These are phyloP conservation scores for Stegostoma tigrinum DNA, from an alignment of 2,113 vertebrate species.

Conservation along the genomic window DNA sequence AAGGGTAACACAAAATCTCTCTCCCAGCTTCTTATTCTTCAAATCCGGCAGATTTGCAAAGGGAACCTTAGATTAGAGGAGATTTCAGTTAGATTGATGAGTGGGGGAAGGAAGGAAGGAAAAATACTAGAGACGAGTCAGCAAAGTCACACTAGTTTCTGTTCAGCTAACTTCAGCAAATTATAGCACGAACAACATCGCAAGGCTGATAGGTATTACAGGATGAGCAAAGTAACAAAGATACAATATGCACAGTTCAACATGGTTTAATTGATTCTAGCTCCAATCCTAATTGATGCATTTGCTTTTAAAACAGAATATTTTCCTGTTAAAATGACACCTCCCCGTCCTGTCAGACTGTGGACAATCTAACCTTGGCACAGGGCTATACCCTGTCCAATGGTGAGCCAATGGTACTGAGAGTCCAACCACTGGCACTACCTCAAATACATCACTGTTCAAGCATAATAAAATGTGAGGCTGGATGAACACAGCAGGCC, in stretches of 20 bases:
- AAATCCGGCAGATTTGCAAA: slow-evolving; percentile 1
- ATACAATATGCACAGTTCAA: neutral
- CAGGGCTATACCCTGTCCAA: too few relatives aligned
- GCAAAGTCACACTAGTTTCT: neutral
- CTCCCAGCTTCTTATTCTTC: slow-evolving; percentile 21
- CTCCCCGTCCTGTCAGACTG: neutral
- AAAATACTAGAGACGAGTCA: neutral
- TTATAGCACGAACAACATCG: neutral
- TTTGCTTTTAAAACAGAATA: neutral
- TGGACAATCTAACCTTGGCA: neutral
- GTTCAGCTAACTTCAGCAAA: neutral
- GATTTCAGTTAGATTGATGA: neutral
- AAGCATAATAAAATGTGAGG: too few relatives aligned
- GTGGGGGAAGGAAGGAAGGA: neutral
- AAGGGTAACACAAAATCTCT: slow-evolving; percentile 20
- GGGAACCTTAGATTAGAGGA: slow-evolving; percentile 14
- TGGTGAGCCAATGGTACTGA: neutral
- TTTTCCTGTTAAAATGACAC: neutral
- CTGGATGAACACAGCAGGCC: too few relatives aligned
- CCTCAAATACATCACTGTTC: neutral
- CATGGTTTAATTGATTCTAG: neutral
- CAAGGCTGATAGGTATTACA: neutral
- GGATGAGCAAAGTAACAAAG: neutral
- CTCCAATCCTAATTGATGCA: neutral
- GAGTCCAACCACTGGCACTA: neutral